These are phyloP conservation scores for Chloropsis hardwickii DNA, from an alignment of 2,113 vertebrate genomes.

Conservation along the genomic window DNA sequence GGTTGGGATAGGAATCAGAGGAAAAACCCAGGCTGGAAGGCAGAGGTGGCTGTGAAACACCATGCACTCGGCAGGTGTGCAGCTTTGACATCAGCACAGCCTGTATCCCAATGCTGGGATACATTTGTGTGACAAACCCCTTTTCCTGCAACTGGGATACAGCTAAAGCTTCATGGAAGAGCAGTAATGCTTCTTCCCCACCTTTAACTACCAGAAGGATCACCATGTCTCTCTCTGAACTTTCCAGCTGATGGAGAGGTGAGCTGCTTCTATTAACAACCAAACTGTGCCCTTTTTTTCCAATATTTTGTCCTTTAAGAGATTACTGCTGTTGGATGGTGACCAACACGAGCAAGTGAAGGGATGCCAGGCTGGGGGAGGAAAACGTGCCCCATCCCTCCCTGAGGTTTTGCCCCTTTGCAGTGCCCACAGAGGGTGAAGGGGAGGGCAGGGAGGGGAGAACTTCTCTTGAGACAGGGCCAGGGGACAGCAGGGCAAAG, in stretches of 20 bases:
- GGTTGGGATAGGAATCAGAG: not conserved
- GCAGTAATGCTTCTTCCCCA: fast-evolving
- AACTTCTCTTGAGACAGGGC: not conserved
- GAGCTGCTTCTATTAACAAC: not conserved
- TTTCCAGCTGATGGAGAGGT: not conserved
- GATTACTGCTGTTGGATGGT: not conserved
- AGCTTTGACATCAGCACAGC: not conserved
- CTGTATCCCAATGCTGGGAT: fast-evolving
- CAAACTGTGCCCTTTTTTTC: not conserved
- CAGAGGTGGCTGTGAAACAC: not conserved
- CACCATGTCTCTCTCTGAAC: fast-evolving
- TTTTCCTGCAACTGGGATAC: not conserved
- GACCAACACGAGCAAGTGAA: fast-evolving
- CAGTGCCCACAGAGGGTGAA: not conserved
- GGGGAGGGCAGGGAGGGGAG: not conserved
- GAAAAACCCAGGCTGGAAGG: not conserved
- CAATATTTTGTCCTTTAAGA: not conserved
- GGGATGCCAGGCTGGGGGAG: not conserved
- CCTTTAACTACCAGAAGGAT: not conserved
- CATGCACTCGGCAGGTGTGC: fast-evolving
- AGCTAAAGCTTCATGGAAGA: not conserved
- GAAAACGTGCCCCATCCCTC: not conserved
- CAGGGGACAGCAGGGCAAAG: not conserved
- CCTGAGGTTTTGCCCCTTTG: fast-evolving
- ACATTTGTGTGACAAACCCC: fast-evolving